These are phyloP conservation scores for Drosophila malerkotliana DNA, from an alignment of 1,140 invertebrate species.

Conservation along the genomic window DNA sequence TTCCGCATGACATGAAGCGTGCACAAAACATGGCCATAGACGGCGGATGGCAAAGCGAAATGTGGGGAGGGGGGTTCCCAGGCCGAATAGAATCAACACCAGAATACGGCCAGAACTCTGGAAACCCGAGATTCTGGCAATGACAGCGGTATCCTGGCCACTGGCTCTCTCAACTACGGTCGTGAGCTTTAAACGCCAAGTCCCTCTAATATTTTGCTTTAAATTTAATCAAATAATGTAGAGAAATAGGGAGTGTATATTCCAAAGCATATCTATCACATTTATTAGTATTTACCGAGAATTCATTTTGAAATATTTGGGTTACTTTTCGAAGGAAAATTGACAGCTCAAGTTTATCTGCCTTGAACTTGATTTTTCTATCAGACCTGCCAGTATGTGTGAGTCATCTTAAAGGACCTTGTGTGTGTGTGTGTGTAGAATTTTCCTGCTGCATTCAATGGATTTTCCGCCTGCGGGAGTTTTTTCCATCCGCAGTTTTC, in stretches of 20 bases:
- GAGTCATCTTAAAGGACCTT: too few species aligned
- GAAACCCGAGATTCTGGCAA: constrained; percentile 17
- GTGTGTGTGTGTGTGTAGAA: too few species aligned
- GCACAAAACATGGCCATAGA: constrained; percentile 27
- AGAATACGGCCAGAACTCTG: not conserved
- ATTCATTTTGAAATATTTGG: constrained; percentile 16
- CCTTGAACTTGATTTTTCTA: constrained; percentile 32
- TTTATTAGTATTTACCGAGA: not conserved
- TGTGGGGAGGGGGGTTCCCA: constrained; percentile 5
- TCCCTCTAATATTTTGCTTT: too few species aligned
- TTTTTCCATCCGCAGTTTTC: constrained; percentile 1
- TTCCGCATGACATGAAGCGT: constrained; percentile 77
- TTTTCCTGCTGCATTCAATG: constrained; percentile 36
- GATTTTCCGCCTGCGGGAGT: constrained; percentile 22
- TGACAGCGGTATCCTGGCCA: constrained; percentile 7
- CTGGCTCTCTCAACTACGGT: not conserved
- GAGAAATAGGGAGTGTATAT: not conserved
- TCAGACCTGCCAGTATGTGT: not conserved
- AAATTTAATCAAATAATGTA: not conserved
- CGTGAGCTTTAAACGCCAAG: not conserved
- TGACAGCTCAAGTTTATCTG: constrained; percentile 21
- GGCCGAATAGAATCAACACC: constrained; percentile 29
- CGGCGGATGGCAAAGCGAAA: too few species aligned
- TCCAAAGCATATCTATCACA: not conserved
- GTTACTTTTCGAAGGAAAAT: constrained; percentile 2